Percentiles rank a stretch among this genome's conserved stretches.
phyloP scores from a whole-genome alignment of 2,113 vertebrate species.

The Amia ocellicauda region DNA sequence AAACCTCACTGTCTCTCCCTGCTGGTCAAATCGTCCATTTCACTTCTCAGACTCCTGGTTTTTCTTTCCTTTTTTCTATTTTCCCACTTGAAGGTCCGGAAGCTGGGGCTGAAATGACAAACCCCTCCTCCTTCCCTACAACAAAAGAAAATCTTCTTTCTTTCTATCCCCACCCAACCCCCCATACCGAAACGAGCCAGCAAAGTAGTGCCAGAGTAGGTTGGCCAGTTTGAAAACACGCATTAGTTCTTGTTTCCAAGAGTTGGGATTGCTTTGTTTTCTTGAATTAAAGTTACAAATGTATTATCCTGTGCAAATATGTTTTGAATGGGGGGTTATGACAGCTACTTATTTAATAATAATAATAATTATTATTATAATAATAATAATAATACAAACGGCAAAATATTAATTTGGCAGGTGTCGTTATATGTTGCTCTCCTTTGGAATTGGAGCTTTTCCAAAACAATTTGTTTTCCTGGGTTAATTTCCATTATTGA shows the following conservation, averaged over 20 bases:
- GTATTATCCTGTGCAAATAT: too few species aligned
- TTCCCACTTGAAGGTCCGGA: slow-evolving; percentile 21
- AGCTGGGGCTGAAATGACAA: slow-evolving; percentile 31
- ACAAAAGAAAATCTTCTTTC: slow-evolving; percentile 35
- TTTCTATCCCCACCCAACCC: slow-evolving; percentile 25
- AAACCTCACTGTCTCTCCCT: slow-evolving; percentile 64
- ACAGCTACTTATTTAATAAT: background rate
- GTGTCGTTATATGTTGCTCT: too few species aligned
- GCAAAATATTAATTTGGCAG: background rate
- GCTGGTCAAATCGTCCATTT: slow-evolving; percentile 51
- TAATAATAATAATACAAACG: background rate
- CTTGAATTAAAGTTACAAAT: too few species aligned
- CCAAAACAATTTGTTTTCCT: too few species aligned
- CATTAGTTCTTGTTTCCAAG: background rate
- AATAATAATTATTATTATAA: slow-evolving; percentile 4
- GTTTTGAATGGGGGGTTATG: too few species aligned
- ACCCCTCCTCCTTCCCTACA: slow-evolving; percentile 34
- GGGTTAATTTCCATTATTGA: too few species aligned
- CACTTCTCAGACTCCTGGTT: slow-evolving; percentile 24
- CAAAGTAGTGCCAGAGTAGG: slow-evolving; percentile 13
- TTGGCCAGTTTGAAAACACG: slow-evolving; percentile 19
- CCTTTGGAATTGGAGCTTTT: too few species aligned
- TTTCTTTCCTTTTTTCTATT: slow-evolving; percentile 3
- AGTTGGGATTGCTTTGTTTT: too few species aligned
- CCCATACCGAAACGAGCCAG: slow-evolving; percentile 19